Percentiles rank a stretch among this genome's conserved stretches.
Conservation (phyloP, 2,888 invertebrate genomes). For the Andricus curvator region DNA sequence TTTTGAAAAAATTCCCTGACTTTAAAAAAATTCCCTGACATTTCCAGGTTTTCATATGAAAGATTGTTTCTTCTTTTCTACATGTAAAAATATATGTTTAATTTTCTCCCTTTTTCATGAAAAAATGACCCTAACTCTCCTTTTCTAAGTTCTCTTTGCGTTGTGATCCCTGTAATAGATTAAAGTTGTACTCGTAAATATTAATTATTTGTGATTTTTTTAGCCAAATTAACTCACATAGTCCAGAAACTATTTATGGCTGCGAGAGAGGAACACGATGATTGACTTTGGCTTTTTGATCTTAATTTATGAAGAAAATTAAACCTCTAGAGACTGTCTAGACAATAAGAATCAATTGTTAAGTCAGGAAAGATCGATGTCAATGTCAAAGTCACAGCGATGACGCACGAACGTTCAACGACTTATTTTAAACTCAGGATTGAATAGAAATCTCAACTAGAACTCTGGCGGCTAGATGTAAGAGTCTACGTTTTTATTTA, state of each 20-base stretch:
- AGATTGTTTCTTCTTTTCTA: no score
- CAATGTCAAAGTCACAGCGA: conserved; percentile 2
- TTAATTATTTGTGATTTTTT: conserved; percentile 65
- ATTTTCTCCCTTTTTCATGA: no score
- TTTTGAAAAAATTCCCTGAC: no score
- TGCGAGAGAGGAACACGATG: conserved; percentile 85
- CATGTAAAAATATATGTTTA: no score
- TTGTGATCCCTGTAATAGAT: background rate
- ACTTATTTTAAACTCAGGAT: background rate
- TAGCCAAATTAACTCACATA: conserved; percentile 82
- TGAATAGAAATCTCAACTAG: background rate
- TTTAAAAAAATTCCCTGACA: no score
- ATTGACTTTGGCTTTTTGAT: conserved; percentile 49
- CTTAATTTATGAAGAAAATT: conserved; percentile 10
- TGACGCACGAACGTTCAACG: background rate
- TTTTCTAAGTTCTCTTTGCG: no score
- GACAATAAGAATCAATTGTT: conserved; percentile 42
- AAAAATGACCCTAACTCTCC: no score
- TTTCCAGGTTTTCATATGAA: no score
- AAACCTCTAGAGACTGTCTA: conserved; percentile 47
- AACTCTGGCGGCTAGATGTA: background rate
- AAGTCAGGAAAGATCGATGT: conserved; percentile 21
- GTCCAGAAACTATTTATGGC: conserved; percentile 88
- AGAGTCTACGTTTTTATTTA: background rate
- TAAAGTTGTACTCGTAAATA: background rate